Evolutionary conservation across 2,797 vertebrate species (phyloP).

Genomic region (Geotria australis): DNA sequence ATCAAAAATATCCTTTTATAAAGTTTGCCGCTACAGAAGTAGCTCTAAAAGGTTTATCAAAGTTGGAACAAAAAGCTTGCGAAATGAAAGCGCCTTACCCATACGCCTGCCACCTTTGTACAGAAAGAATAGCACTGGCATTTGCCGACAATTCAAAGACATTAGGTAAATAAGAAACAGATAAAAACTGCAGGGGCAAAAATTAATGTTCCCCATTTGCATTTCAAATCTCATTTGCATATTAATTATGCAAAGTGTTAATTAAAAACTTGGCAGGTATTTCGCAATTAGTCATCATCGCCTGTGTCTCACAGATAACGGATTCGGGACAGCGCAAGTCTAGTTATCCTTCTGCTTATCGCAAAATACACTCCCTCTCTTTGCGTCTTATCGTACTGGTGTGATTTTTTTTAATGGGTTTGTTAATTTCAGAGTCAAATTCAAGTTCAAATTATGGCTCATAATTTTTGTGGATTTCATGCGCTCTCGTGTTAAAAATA

Average conservation of each 20-base stretch:
- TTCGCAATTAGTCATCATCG: neutral
- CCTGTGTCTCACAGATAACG: neutral
- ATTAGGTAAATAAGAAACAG: neutral
- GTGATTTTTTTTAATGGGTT: neutral
- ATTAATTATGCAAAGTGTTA: neutral
- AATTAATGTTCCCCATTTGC: neutral
- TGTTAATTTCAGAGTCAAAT: neutral
- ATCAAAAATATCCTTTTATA: too few relatives aligned
- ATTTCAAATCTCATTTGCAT: neutral
- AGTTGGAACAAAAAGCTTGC: too few relatives aligned
- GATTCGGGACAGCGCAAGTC: neutral
- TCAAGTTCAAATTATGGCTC: neutral
- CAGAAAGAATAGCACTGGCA: neutral
- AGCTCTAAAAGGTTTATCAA: too few relatives aligned
- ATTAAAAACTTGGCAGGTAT: neutral
- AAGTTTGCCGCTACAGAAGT: too few relatives aligned
- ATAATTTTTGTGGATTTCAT: neutral
- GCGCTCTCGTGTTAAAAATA: neutral
- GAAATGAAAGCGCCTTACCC: too few relatives aligned
- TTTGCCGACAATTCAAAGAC: neutral
- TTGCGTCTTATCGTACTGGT: neutral
- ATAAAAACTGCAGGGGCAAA: neutral
- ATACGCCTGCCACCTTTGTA: neutral
- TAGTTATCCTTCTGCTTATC: neutral
- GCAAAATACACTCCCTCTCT: neutral